Evolutionary conservation across 2,888 invertebrate species (phyloP).

Genomic region (Eristalis arbustorum): DNA sequence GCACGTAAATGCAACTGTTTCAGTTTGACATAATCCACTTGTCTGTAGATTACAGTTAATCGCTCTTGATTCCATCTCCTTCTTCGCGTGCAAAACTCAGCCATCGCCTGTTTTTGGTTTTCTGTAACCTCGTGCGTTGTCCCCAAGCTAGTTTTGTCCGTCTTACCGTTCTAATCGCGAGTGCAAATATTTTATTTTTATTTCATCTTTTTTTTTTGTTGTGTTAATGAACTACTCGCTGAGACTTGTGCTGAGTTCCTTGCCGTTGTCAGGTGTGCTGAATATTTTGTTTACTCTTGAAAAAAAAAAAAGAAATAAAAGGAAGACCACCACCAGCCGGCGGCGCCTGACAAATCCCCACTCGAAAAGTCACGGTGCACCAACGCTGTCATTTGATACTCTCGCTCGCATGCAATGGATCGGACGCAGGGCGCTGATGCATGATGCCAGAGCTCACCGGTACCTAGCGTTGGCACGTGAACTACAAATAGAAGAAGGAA

Average conservation of each 20-base stretch:
- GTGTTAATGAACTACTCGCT: neutral
- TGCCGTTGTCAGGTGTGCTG: neutral
- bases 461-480: constrained; percentile 45
- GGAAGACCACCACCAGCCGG: neutral
- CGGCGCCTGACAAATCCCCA: neutral
- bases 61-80: neutral
- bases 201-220: neutral
- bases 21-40: neutral
- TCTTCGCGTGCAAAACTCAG: neutral
- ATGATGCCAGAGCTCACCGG: constrained; percentile 16
- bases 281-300: constrained; percentile 6
- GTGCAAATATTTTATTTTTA: constrained; percentile 19
- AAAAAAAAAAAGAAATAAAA: neutral
- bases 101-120: neutral
- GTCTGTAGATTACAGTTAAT: neutral
- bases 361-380: constrained; percentile 27
- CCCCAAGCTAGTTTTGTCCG: neutral
- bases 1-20: neutral
- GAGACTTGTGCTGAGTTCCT: constrained; percentile 10
- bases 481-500: constrained; percentile 1
- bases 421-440: constrained; percentile 27
- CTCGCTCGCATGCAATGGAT: constrained; percentile 36
- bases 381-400: constrained; percentile 60
- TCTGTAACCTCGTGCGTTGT: neutral
- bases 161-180: constrained; percentile 24